These are phyloP conservation scores for Aleiodes testaceus DNA, from an alignment of 2,888 invertebrate genomes.

Conservation along the genomic window DNA sequence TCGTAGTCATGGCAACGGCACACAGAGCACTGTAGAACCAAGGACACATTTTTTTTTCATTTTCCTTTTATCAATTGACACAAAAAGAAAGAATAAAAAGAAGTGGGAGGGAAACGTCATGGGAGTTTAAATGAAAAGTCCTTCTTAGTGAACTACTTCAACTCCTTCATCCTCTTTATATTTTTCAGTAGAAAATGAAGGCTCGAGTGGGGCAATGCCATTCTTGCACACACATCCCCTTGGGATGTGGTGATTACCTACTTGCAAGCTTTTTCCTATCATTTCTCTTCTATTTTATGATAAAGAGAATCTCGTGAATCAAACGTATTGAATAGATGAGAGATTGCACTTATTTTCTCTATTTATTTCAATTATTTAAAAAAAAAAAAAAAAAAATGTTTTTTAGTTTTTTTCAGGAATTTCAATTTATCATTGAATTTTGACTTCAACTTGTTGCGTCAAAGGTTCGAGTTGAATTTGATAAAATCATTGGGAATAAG, in stretches of 20 bases:
- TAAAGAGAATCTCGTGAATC: too few relatives aligned
- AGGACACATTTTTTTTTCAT: slow-evolving; percentile 44
- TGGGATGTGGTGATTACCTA: slow-evolving; percentile 19
- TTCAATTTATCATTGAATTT: neutral
- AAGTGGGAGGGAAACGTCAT: slow-evolving; percentile 35
- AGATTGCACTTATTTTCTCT: too few relatives aligned
- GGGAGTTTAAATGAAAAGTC: slow-evolving; percentile 43
- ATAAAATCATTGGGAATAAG: slow-evolving; percentile 2
- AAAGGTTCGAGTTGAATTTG: neutral
- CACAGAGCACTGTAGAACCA: slow-evolving; percentile 55
- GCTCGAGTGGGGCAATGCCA: slow-evolving; percentile 27
- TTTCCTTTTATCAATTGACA: slow-evolving; percentile 13
- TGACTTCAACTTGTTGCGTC: slow-evolving; percentile 1
- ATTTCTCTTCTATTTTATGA: slow-evolving; percentile 16
- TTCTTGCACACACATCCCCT: slow-evolving; percentile 22
- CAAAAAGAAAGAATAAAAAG: slow-evolving; percentile 33
- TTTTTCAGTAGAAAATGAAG: slow-evolving; percentile 42
- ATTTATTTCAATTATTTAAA: too few relatives aligned
- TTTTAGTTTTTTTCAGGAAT: too few relatives aligned
- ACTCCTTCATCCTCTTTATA: slow-evolving; percentile 43
- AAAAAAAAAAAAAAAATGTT: too few relatives aligned
- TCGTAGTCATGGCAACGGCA: slow-evolving; percentile 65
- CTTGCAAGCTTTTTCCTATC: slow-evolving; percentile 30
- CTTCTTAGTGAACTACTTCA: slow-evolving; percentile 29
- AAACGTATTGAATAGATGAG: too few relatives aligned